Base-by-base conservation (phyloP, 2,888 invertebrate genomes). In the Acrobasis consociella region DNA sequence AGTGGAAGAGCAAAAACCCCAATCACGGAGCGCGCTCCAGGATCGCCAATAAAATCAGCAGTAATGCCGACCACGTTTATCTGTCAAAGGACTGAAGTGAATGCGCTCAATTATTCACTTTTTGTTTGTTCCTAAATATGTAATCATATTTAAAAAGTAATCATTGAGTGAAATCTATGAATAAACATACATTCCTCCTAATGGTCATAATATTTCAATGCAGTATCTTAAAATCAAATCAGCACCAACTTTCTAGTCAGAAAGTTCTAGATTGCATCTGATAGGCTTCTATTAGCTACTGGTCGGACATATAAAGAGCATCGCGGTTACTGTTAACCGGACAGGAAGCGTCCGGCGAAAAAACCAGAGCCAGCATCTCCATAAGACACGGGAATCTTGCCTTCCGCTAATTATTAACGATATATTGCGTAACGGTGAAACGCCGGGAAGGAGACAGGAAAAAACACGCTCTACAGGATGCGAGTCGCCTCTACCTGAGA, bases 331-430 rank as follows among this genome's bases (percentile, higher is more conserved):
- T 79, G 87, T 85, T 86, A 84, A 74, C 72, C 73, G 82, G 78
- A 77, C 80, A 86, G 89, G 89, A 91, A 89, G 80, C 76, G 82
- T 81, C 81, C 83, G 81, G 82, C 73, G 79, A 83, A 88, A 88
- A 89, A 91, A 89, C 89, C 82, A 83, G 87, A 81, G 73, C 78
- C 83, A 80, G 78, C 85, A 84, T 85, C 89, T 82, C 91, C 92
- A 92, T 92, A 92, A 90, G 89, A 92, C 92, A 92, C 92, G 86
- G 83, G 89, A 84, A 90, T 89, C 91, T 90, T 80, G 87, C 86
- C 91, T 91, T 92, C 92, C 92, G 91, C 90, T 91, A 92, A 92
- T 92, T 92, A 92, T 91, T 91, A 89, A 91, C 91, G 87, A 92
- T 91, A 89, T 88, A 91, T 92, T 91, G 86, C 92, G 85, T 92